Conservation (phyloP, 2,113 vertebrate genomes). For the Corynorhinus townsendii region DNA sequence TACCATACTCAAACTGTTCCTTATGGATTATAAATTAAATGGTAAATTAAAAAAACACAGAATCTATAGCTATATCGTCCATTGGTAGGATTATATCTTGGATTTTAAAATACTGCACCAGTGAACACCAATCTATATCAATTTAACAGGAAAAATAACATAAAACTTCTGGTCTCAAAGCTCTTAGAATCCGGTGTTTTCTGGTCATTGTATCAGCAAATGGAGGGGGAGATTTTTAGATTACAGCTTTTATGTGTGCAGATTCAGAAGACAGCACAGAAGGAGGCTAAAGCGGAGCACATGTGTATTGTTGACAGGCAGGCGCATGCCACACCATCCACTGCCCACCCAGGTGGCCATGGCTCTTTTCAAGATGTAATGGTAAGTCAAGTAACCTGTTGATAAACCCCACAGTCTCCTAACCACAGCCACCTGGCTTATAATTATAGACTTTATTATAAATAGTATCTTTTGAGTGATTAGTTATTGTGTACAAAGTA, state of each 20-base stretch:
- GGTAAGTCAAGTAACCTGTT: constrained; percentile 77
- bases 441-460: constrained; percentile 80
- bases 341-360: constrained; percentile 67
- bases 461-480: constrained; percentile 83
- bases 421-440: constrained; percentile 86
- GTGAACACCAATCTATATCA: neutral
- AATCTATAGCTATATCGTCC: neutral
- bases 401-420: constrained; percentile 69
- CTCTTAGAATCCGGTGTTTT: neutral
- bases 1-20: neutral
- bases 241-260: neutral
- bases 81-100: neutral
- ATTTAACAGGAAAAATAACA: neutral
- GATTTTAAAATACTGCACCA: neutral
- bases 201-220: neutral
- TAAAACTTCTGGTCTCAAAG: neutral
- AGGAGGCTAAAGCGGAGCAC: neutral
- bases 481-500: constrained; percentile 84
- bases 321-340: neutral
- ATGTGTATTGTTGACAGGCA: neutral
- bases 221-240: neutral
- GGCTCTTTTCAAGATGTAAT: constrained; percentile 64
- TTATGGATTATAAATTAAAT: neutral
- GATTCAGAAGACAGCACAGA: neutral
- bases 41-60: neutral